Evolutionary conservation across 1,140 invertebrate genomes (phyloP), one percentile per base, ranked within the genome.

Genomic region (Anoplolepis gracilipes): DNA sequence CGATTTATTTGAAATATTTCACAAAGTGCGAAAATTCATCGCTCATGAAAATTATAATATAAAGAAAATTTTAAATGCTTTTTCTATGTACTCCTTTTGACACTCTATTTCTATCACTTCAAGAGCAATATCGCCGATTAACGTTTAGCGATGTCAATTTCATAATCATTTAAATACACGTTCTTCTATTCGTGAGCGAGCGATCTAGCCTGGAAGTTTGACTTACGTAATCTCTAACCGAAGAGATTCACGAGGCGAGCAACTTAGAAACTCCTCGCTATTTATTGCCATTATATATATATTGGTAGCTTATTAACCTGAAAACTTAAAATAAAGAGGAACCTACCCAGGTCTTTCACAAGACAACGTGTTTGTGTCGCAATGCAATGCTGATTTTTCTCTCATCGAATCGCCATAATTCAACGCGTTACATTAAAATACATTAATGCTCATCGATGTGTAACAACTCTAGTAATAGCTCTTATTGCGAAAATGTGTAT

Each of bases 241-340:
- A 64, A 22, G n/a, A 77, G 57, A 87, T 84, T 8, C 55, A 33
- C 46, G 39, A 55, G 11, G 46, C 72, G 61, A 84, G 57, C 70
- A 61, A 67, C 61, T 55, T 42, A 84, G 70, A 77, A 82, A 84
- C 55, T 70, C 36, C 28, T 61, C 36, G 25, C 22, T 49, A 46
- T 84, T 75, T 81, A 88, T 87, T 72, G 76, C 10, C 42, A 36
- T 82, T 87, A 70, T 86, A n/a, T n/a, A n/a, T n/a, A n/a, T n/a
- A n/a, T 42, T 69, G 46, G 2, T 22, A 13, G 42, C 87, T 87
- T 87, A 86, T 76, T 86, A 84, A 75, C 2, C 61, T 49, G 62
- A n/a, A 73, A 87, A 75, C 76, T 84, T 30, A 53, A 30, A 69
- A 59, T 22, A 10, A 6, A 1, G 39, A 13, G 5, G n/a, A 30